Conservation (phyloP, 2,113 vertebrate species). For the Gallinago jamesoni region DNA sequence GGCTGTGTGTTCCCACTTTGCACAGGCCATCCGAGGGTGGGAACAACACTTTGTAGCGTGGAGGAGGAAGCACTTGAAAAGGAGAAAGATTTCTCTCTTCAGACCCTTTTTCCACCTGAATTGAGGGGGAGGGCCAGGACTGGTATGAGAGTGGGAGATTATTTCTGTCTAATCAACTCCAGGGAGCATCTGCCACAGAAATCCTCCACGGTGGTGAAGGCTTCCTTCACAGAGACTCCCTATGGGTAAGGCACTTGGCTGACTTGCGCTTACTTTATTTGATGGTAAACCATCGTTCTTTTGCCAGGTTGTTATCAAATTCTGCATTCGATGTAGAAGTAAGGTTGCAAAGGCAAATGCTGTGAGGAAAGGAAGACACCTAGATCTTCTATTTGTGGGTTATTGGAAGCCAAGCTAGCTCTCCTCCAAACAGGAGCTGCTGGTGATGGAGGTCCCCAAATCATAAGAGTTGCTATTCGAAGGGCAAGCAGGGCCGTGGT, state of each 20-base stretch:
- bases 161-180: slow-evolving; percentile 10
- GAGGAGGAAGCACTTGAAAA: slow-evolving; percentile 22
- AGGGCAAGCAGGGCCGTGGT: not conserved
- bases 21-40: not conserved
- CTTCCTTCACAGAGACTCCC: not conserved
- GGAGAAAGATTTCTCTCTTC: not conserved
- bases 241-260: not conserved
- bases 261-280: not conserved
- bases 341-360: not conserved
- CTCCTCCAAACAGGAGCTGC: not conserved
- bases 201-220: not conserved
- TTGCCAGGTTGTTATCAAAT: not conserved
- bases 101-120: slow-evolving; percentile 8
- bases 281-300: not conserved
- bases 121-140: not conserved
- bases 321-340: rapidly evolving
- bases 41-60: not conserved
- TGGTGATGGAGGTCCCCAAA: not conserved
- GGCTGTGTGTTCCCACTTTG: not conserved
- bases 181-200: not conserved
- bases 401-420: not conserved
- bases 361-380: not conserved
- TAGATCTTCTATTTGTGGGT: not conserved
- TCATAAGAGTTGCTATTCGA: not conserved
- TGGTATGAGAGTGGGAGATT: not conserved